phyloP scores from a whole-genome alignment of 1,140 invertebrate genomes.

The Yoshiicerus persimilis region DNA sequence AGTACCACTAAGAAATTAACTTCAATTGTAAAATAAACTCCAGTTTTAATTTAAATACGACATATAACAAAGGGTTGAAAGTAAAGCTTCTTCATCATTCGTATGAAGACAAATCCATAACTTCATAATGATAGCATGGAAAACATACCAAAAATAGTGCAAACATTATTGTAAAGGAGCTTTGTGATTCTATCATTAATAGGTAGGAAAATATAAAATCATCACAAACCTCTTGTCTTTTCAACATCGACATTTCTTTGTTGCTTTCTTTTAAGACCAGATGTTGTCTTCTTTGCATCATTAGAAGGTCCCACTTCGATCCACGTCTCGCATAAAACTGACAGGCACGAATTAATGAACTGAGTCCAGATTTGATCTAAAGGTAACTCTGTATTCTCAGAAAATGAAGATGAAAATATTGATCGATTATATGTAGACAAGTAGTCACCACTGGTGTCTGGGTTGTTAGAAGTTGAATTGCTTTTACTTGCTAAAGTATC shows the following conservation, averaged over 20 bases:
- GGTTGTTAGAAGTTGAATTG: background rate
- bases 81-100: too few relatives aligned
- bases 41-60: too few relatives aligned
- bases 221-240: background rate
- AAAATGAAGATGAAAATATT: background rate
- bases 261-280: background rate
- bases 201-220: background rate
- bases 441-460: background rate
- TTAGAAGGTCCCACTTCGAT: conserved; percentile 39
- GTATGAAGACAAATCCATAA: too few relatives aligned
- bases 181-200: background rate
- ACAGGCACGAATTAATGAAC: conserved; percentile 34
- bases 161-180: too few relatives aligned
- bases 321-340: conserved; percentile 46
- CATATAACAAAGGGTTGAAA: too few relatives aligned
- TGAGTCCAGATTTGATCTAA: background rate
- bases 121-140: too few relatives aligned
- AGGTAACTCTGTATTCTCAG: background rate
- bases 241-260: background rate
- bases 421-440: background rate
- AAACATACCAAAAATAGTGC: too few relatives aligned
- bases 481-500: background rate
- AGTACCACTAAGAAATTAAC: too few relatives aligned
- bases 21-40: too few relatives aligned
- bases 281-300: background rate